Base-by-base conservation (phyloP, 2,797 vertebrate genomes). In the Enteromius radiatus region DNA sequence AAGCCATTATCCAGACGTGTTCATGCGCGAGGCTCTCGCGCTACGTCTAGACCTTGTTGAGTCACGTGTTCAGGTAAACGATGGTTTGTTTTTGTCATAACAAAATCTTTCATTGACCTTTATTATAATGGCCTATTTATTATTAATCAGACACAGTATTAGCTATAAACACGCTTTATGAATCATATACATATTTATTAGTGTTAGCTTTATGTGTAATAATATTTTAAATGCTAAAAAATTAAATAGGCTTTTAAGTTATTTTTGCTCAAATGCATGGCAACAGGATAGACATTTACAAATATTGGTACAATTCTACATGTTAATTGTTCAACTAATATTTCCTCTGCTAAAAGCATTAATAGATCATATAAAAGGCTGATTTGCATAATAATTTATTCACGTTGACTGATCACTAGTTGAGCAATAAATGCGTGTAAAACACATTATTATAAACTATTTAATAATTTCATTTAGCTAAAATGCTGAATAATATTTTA, bases 1-100 rank as follows among this genome's bases (percentile, higher is more conserved):
- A 91, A 99, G 98, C 80, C 98, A 99, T 92, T 99, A 99, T 64
- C 98, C 98, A 23, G 98, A 99, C 84, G 97, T 99, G 90, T 99
- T 99, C 91, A 99, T 99, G 98, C 92, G 98, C 83, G 98, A 99
- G 93, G 98, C 97, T 85, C 95, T 99, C 85, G 98, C 98, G 71
- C 94, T 99, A 87, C 93, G 98, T 84, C 95, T 99, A 36, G 98
- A 99, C 90, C 95, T 99, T 85, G 97, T 99, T 86, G 98, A 99
- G 91, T 99, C 98, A 87, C 94, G 98, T 90, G 98, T 99, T 80
- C 98, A 99, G 98, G 98, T 99, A 98, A 95, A 90, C 28, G 76
- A 76, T 26, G 38, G 69, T 78, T 77, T 59, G 59, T 75, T 78
- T 67, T 54, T 78, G 59, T 75, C 59, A 54, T 15, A 67, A 75